Conservation (phyloP, 2,888 invertebrate genomes). For the Cosmopolites sordidus region DNA sequence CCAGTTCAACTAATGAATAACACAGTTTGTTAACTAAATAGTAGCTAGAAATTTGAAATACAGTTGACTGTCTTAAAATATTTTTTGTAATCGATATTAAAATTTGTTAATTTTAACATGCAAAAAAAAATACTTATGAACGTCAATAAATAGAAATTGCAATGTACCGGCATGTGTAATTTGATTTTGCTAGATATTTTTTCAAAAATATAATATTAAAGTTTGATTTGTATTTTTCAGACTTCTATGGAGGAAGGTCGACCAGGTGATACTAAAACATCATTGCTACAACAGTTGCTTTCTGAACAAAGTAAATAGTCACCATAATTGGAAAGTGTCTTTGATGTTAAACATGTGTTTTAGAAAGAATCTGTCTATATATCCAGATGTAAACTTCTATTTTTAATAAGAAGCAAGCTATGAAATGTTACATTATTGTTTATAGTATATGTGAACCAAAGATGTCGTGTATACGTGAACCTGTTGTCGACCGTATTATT, state of each 20-base stretch:
- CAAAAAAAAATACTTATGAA: too few relatives aligned
- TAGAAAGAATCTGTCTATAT: conserved; percentile 27
- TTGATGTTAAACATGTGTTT: conserved; percentile 25
- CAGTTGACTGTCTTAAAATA: too few relatives aligned
- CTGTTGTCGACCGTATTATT: conserved; percentile 20
- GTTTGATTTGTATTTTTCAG: conserved; percentile 48
- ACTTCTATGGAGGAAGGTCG: conserved; percentile 71
- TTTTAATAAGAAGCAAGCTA: conserved; percentile 23
- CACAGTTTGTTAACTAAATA: too few relatives aligned
- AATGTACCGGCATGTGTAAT: too few relatives aligned
- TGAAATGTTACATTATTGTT: conserved; percentile 19
- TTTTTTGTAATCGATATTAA: too few relatives aligned
- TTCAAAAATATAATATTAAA: too few relatives aligned
- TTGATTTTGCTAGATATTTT: too few relatives aligned
- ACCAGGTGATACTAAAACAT: conserved; percentile 69
- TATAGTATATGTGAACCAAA: conserved; percentile 27
- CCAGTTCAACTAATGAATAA: too few relatives aligned
- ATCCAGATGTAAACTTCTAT: conserved; percentile 18
- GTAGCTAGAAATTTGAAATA: too few relatives aligned
- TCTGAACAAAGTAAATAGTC: conserved; percentile 56
- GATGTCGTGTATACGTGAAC: conserved; percentile 26
- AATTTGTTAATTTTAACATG: too few relatives aligned
- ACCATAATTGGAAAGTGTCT: conserved; percentile 23
- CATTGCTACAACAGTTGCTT: conserved; percentile 79
- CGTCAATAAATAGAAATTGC: too few relatives aligned